Evolutionary conservation across 2,888 invertebrate species (phyloP).

Genomic region (Mycogona germanica): DNA sequence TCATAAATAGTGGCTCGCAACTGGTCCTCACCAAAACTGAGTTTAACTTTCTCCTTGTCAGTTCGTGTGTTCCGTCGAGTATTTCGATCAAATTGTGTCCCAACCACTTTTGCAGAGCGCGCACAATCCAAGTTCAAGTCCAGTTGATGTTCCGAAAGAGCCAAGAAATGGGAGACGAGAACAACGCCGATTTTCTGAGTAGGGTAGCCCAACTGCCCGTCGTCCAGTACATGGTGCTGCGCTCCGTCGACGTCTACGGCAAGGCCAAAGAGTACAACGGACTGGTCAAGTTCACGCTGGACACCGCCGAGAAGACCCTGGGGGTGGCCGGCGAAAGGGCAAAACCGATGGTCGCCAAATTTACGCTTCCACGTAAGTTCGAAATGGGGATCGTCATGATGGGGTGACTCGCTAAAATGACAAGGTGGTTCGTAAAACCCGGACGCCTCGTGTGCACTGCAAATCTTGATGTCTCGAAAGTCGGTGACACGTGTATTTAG

Average conservation of each 20-base stretch:
- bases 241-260: conserved; percentile 59
- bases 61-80: too few species aligned
- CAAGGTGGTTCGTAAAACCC: background rate
- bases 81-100: too few species aligned
- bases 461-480: too few species aligned
- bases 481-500: too few species aligned
- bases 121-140: too few species aligned
- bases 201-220: conserved; percentile 2
- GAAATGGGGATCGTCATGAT: background rate
- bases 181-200: conserved; percentile 3
- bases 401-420: background rate
- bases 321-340: conserved; percentile 58
- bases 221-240: conserved; percentile 47
- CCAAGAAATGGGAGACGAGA: conserved; percentile 13
- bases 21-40: too few species aligned
- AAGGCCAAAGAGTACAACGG: conserved; percentile 49
- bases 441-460: too few species aligned
- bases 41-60: too few species aligned
- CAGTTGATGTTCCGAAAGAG: conserved; percentile 12
- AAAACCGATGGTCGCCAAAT: conserved; percentile 55
- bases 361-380: conserved; percentile 48
- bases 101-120: too few species aligned
- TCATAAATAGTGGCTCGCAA: too few species aligned
- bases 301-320: conserved; percentile 44
- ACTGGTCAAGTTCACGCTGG: conserved; percentile 30